Conservation (phyloP, 2,797 vertebrate genomes). For the Euphonia xanthogaster region DNA sequence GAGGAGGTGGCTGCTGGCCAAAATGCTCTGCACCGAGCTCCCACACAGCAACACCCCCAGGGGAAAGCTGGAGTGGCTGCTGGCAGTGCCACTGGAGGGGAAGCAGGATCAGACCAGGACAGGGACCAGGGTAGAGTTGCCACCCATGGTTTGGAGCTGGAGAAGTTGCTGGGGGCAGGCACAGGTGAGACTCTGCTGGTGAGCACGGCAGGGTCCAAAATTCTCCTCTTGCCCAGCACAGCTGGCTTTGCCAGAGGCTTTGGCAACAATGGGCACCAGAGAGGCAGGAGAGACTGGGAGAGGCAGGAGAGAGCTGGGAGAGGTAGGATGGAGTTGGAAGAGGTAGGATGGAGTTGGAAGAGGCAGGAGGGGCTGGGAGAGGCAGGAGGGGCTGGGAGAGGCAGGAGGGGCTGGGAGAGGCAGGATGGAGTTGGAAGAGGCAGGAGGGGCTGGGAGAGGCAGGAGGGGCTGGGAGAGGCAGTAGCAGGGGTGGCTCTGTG, state of each 20-base stretch:
- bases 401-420: not conserved
- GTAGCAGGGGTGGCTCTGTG: rapidly evolving
- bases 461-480: not conserved
- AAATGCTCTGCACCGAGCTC: not conserved
- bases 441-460: not conserved
- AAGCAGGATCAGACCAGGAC: rapidly evolving
- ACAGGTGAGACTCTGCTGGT: not conserved
- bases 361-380: not conserved
- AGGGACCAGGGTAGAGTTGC: not conserved
- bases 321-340: not conserved
- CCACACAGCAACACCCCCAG: not conserved
- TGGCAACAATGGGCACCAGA: rapidly evolving
- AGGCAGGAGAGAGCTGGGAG: not conserved
- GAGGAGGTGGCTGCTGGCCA: not conserved
- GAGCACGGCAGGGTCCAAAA: rapidly evolving
- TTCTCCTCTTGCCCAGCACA: not conserved
- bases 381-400: not conserved
- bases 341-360: not conserved
- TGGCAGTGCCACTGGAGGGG: not conserved
- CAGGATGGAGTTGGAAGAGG: not conserved
- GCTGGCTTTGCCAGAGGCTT: not conserved
- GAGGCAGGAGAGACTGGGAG: not conserved
- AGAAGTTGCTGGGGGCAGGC: not conserved
- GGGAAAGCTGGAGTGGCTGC: not conserved
- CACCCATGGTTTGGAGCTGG: not conserved